Percentiles rank a stretch among this genome's conserved stretches.
These are phyloP conservation scores for Oikopleura albicans DNA, from an alignment of 23 tunicate species.

Conservation along the genomic window DNA sequence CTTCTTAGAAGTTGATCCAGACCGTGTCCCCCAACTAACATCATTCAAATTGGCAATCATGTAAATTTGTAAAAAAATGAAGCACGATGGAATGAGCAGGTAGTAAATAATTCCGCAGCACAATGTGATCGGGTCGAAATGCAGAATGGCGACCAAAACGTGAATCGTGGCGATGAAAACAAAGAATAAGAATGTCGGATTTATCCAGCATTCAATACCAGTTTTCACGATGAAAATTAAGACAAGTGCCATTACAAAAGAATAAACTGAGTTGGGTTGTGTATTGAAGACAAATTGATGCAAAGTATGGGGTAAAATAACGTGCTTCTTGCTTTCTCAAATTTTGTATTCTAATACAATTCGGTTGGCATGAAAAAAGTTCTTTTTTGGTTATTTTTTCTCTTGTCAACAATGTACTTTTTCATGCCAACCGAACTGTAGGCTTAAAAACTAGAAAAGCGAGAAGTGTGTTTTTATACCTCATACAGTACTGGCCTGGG, in stretches of 20 bases:
- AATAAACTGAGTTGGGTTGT: too few species aligned
- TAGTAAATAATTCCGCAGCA: constrained; percentile 57
- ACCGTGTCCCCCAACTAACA: constrained; percentile 91
- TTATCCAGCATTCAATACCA: constrained; percentile 18
- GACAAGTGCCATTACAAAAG: not conserved
- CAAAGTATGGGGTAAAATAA: too few species aligned
- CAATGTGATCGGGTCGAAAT: constrained; percentile 15
- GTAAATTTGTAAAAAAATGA: constrained; percentile 78
- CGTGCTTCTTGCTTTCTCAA: too few species aligned
- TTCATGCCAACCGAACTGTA: too few species aligned
- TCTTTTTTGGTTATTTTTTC: too few species aligned
- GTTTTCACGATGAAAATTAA: not conserved
- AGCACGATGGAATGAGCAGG: constrained; percentile 79
- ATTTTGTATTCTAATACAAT: too few species aligned
- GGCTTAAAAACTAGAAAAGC: too few species aligned
- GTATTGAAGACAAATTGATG: too few species aligned
- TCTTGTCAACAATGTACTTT: too few species aligned
- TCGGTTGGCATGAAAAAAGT: too few species aligned
- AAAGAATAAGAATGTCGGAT: constrained; percentile 60
- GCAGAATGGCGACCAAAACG: constrained; percentile 2
- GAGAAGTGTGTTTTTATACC: too few species aligned
- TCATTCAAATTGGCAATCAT: constrained; percentile 23
- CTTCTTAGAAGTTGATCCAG: constrained; percentile 24
- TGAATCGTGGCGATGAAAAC: constrained; percentile 47
- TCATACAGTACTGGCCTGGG: too few species aligned